Evolutionary conservation across 2,113 vertebrate genomes (phyloP).

Genomic region (Lota lota): DNA sequence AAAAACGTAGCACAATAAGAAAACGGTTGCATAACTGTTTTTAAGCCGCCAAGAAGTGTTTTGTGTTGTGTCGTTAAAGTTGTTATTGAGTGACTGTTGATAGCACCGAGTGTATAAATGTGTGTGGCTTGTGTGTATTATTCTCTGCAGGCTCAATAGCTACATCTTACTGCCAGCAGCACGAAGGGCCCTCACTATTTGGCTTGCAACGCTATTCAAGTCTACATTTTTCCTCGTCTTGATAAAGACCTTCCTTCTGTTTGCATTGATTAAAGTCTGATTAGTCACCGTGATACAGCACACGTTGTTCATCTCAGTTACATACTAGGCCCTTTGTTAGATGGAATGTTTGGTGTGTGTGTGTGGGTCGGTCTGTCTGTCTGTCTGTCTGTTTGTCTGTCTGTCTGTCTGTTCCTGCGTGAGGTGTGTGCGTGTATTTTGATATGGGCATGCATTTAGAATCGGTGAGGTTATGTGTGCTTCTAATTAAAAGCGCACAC

Average conservation of each 20-base stretch:
- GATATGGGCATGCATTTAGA: slow-evolving; percentile 27
- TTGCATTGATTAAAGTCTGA: slow-evolving; percentile 74
- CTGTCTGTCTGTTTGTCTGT: slow-evolving; percentile 34
- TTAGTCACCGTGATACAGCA: slow-evolving; percentile 73
- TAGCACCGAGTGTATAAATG: no score
- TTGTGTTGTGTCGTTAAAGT: no score
- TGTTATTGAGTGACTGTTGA: no score
- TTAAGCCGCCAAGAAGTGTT: slow-evolving; percentile 7
- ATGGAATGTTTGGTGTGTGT: slow-evolving; percentile 63
- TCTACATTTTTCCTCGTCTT: slow-evolving; percentile 70
- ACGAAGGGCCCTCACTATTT: background rate
- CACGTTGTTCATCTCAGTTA: slow-evolving; percentile 65
- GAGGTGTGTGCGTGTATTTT: slow-evolving; percentile 50
- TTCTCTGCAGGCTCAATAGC: no score
- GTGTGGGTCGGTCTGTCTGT: slow-evolving; percentile 13
- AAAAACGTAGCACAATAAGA: no score
- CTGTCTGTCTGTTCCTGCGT: slow-evolving; percentile 25
- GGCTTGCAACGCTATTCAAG: slow-evolving; percentile 4
- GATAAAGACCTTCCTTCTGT: slow-evolving; percentile 72
- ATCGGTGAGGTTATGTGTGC: slow-evolving; percentile 17
- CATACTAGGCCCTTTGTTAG: slow-evolving; percentile 75
- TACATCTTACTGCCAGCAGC: no score
- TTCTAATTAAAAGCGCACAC: slow-evolving; percentile 59
- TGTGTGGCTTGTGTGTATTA: slow-evolving; percentile 16
- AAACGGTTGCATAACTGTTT: background rate